Evolutionary conservation across 2,113 vertebrate genomes (phyloP).

Genomic region (Pelodiscus sinensis): DNA sequence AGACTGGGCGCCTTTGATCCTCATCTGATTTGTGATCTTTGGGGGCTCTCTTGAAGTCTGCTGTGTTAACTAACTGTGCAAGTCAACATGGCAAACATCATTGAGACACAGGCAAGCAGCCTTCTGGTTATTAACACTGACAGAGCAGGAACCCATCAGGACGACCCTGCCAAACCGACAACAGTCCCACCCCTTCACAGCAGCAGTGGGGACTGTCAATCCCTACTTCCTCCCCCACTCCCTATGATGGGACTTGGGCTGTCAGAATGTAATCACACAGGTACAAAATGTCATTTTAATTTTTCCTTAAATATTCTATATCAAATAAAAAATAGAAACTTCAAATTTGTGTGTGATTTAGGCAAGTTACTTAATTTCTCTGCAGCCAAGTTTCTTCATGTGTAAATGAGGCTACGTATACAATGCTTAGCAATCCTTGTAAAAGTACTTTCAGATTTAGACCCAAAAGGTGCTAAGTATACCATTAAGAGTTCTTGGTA

Average conservation of each 20-base stretch:
- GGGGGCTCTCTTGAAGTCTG: too few relatives aligned
- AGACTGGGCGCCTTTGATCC: too few relatives aligned
- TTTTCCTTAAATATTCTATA: neutral
- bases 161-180: too few relatives aligned
- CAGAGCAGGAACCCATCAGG: too few relatives aligned
- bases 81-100: too few relatives aligned
- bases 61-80: too few relatives aligned
- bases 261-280: neutral
- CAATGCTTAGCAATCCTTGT: neutral
- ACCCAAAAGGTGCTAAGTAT: neutral
- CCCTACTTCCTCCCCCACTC: too few relatives aligned
- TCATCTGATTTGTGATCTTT: too few relatives aligned
- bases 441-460: neutral
- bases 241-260: too few relatives aligned
- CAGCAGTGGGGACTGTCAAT: too few relatives aligned
- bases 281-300: neutral
- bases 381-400: neutral
- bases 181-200: rapidly evolving
- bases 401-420: neutral
- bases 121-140: too few relatives aligned
- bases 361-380: neutral
- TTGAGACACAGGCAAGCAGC: too few relatives aligned
- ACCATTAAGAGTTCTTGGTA: neutral
- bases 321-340: neutral
- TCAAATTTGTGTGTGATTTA: neutral